These are phyloP conservation scores for Acipenser ruthenus DNA, from an alignment of 2,797 vertebrate species.

Conservation along the genomic window DNA sequence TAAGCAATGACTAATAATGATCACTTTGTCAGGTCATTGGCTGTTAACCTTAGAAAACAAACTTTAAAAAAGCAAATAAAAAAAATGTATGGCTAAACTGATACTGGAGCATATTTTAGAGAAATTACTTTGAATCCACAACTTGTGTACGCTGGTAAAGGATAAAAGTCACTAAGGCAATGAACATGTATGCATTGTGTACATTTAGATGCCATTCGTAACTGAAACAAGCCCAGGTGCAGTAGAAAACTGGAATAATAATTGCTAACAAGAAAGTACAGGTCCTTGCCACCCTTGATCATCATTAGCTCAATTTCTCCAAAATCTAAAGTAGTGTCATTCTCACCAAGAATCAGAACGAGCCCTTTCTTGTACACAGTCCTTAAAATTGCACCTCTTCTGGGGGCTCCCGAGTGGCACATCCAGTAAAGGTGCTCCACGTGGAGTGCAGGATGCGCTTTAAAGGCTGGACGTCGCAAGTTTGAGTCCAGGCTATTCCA, in stretches of 20 bases:
- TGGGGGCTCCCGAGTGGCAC: too few species aligned
- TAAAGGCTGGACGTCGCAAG: too few species aligned
- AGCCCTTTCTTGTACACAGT: slow-evolving; percentile 22
- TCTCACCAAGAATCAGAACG: slow-evolving; percentile 14
- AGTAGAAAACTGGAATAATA: too few species aligned
- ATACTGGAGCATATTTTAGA: not conserved
- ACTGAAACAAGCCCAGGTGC: too few species aligned
- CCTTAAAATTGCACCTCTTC: slow-evolving; percentile 19
- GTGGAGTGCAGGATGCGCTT: too few species aligned
- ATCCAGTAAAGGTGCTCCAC: too few species aligned
- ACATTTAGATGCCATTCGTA: not conserved
- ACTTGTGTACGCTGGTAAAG: not conserved
- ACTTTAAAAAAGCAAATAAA: too few species aligned
- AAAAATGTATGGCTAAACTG: not conserved
- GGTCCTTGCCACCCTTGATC: too few species aligned
- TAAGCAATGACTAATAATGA: not conserved
- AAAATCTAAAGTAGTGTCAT: slow-evolving; percentile 16
- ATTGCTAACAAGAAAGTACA: too few species aligned
- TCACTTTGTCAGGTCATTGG: not conserved
- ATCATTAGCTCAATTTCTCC: slow-evolving; percentile 17
- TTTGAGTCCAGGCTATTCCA: too few species aligned
- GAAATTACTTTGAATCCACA: not conserved
- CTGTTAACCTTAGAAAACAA: not conserved
- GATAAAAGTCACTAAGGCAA: not conserved
- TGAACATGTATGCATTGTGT: not conserved